These are phyloP conservation scores for Chloromyia formosa DNA, from an alignment of 2,888 invertebrate species.

Conservation along the genomic window DNA sequence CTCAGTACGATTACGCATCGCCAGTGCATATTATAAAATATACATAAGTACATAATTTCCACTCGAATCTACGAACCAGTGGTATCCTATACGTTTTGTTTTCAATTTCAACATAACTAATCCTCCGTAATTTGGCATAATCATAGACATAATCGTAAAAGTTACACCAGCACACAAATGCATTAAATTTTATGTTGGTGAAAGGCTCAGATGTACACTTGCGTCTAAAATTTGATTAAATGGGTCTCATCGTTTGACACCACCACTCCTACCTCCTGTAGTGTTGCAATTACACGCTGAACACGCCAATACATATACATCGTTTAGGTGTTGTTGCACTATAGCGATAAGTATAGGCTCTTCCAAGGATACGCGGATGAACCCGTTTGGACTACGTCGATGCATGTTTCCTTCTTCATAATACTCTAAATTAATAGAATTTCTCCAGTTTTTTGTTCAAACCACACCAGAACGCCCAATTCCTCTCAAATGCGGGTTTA, in stretches of 20 bases:
- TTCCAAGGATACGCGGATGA: slow-evolving; percentile 17
- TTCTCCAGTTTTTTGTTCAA: slow-evolving; percentile 45
- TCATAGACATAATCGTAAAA: slow-evolving; percentile 54
- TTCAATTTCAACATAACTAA: slow-evolving; percentile 50
- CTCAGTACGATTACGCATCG: too few species aligned
- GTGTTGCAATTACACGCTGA: slow-evolving; percentile 6
- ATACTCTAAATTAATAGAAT: slow-evolving; percentile 48
- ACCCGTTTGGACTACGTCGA: slow-evolving; percentile 14
- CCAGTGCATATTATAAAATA: too few species aligned
- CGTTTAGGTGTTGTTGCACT: slow-evolving; percentile 9
- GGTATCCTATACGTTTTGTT: slow-evolving; percentile 5
- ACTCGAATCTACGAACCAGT: too few species aligned
- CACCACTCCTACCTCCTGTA: slow-evolving; percentile 22
- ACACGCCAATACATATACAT: background rate
- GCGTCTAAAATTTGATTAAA: slow-evolving; percentile 49
- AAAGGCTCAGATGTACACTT: slow-evolving; percentile 49
- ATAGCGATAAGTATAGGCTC: background rate
- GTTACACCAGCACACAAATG: slow-evolving; percentile 48
- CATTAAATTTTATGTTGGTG: slow-evolving; percentile 48
- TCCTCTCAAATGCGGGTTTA: slow-evolving; percentile 9
- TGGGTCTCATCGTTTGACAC: slow-evolving; percentile 39
- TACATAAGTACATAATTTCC: too few species aligned
- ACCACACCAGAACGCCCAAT: slow-evolving; percentile 37
- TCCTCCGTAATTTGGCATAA: slow-evolving; percentile 54
- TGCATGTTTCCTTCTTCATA: slow-evolving; percentile 24